Evolutionary conservation across 2,113 vertebrate species (phyloP), one percentile per base, ranked within the genome.

Genomic region (Dasypus novemcinctus): DNA sequence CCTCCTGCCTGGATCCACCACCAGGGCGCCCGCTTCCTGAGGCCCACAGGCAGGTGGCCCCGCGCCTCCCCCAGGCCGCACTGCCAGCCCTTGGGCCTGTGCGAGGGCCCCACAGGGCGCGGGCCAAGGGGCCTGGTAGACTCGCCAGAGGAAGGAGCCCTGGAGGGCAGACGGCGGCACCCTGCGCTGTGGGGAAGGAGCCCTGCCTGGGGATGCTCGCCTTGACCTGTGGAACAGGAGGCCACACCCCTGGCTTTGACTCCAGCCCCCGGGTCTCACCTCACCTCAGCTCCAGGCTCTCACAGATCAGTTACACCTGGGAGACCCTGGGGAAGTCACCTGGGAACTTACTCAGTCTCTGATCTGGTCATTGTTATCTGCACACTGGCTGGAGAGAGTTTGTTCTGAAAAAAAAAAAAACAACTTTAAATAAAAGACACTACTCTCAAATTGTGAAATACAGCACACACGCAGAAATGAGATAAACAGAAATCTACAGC

Each of bases 1-100:
- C 59, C 63, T 82, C 75, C 92, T 83, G 90, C 85, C 74, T 82
- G 84, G 74, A 82, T 27, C n/a, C 81, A 87, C 54, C 93, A 68
- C 38, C 72, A 49, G 23, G 3, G 23, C 8, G 31, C 81, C 72
- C 64, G 64, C 41, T 76, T 75, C 81, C 82, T 76, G 52, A 13
- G 64, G 36, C 17, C 79, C 79, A 69, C 27, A 29, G 72, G 71
- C 31, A 61, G 75, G 33, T 61, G 36, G 25, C 33, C 68, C 36
- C 38, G 72, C 61, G 59, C 59, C 25, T 90, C 38, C 86, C 91
- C 12, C 5, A 69, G 87, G 13, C 57, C 71, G 14, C 1, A 27
- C n/a, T n/a, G n/a, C n/a, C n/a, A 76, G 79, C 25, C 69, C 92
- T 36, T 71, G 43, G 54, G 69, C n/a, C 75, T 4, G 1, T 69